phyloP scores from a whole-genome alignment of 2,113 vertebrate species.

The Melanerpes aurifrons region DNA sequence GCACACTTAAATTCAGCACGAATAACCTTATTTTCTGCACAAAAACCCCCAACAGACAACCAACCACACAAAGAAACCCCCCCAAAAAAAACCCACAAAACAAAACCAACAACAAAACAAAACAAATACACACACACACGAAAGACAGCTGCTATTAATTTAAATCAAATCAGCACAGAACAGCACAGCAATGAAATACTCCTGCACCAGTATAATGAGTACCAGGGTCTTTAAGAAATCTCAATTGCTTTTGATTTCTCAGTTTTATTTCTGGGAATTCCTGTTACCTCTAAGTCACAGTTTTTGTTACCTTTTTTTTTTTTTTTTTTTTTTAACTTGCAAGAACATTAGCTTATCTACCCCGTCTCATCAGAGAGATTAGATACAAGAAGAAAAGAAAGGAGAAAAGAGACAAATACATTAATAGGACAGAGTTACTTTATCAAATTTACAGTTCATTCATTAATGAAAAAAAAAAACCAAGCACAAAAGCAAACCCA shows the following conservation, averaged over 20 bases:
- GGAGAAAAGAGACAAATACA: not conserved
- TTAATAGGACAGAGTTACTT: not conserved
- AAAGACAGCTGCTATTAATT: not conserved
- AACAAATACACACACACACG: no score
- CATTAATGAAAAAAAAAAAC: not conserved
- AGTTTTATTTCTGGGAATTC: not conserved
- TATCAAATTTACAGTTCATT: not conserved
- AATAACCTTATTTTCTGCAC: not conserved
- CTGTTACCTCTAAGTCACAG: not conserved
- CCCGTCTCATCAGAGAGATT: not conserved
- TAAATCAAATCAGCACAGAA: not conserved
- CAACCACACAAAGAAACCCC: no score
- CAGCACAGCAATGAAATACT: not conserved
- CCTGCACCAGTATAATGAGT: not conserved
- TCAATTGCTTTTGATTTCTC: constrained; percentile 1
- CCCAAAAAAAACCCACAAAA: no score
- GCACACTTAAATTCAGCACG: not conserved
- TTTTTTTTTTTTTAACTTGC: not conserved
- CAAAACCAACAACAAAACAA: no score
- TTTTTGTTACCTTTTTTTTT: not conserved
- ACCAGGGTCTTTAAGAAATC: not conserved
- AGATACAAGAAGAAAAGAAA: not conserved
- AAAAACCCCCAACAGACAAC: not conserved
- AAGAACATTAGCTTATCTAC: not conserved
- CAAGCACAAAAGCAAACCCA: not conserved